These are phyloP conservation scores for Leptoclinus maculatus DNA, from an alignment of 2,797 vertebrate genomes.

Conservation along the genomic window DNA sequence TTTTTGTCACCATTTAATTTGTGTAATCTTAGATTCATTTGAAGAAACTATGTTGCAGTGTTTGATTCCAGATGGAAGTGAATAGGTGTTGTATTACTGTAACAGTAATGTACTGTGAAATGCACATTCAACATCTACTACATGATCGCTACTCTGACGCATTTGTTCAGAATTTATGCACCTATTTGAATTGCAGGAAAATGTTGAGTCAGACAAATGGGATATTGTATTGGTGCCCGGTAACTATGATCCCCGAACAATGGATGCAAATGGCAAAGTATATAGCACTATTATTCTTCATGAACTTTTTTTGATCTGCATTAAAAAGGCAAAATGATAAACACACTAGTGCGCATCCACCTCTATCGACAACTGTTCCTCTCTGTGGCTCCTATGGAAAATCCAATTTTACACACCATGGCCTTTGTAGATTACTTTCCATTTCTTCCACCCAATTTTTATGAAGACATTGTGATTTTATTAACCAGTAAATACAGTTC, in stretches of 20 bases:
- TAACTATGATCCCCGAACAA: slow-evolving; percentile 64
- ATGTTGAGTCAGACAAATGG: slow-evolving; percentile 57
- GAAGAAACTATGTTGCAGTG: not conserved
- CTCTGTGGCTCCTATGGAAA: slow-evolving; percentile 81
- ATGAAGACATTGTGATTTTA: slow-evolving; percentile 85
- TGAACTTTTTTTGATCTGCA: slow-evolving; percentile 57
- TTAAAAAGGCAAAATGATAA: slow-evolving; percentile 74
- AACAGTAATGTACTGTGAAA: slow-evolving; percentile 59
- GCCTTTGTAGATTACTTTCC: slow-evolving; percentile 85
- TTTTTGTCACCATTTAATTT: not conserved
- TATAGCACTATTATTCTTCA: slow-evolving; percentile 72
- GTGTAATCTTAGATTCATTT: slow-evolving; percentile 10
- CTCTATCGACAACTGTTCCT: slow-evolving; percentile 84
- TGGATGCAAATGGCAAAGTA: slow-evolving; percentile 62
- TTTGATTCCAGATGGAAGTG: slow-evolving; percentile 29
- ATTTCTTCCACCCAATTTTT: slow-evolving; percentile 78
- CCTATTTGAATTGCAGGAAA: slow-evolving; percentile 39
- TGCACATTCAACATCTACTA: slow-evolving; percentile 1
- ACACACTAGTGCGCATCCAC: slow-evolving; percentile 76
- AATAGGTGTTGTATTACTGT: slow-evolving; percentile 40
- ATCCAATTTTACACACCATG: slow-evolving; percentile 88
- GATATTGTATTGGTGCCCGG: slow-evolving; percentile 37
- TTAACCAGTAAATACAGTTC: slow-evolving; percentile 86
- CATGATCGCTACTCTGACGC: slow-evolving; percentile 5
- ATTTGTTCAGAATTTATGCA: slow-evolving; percentile 51